A percentile compares a stretch with the other conserved stretches of the same genome.
phyloP scores from a whole-genome alignment of 1,140 invertebrate species.

The Argopecten irradians region DNA sequence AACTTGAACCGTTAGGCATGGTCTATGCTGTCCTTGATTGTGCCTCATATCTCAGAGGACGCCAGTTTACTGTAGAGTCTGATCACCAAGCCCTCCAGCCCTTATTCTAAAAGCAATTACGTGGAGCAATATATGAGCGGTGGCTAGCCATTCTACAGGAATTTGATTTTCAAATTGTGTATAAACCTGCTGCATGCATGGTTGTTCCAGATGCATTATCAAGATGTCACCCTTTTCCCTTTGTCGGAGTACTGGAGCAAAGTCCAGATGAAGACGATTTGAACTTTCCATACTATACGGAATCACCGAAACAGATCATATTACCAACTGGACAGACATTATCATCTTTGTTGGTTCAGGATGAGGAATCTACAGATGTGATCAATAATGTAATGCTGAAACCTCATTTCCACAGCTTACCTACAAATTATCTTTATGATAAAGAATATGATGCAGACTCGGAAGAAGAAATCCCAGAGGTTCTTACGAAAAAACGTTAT shows the following conservation, averaged over 20 bases:
- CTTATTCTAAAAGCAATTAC: slow-evolving; percentile 26
- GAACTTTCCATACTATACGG: neutral
- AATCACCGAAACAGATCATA: neutral
- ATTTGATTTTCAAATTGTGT: slow-evolving; percentile 16
- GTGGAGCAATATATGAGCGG: slow-evolving; percentile 41
- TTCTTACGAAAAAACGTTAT: neutral
- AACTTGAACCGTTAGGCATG: slow-evolving; percentile 41
- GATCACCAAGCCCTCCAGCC: slow-evolving; percentile 34
- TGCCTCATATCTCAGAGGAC: slow-evolving; percentile 30
- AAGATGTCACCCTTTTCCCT: neutral
- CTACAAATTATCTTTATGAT: neutral
- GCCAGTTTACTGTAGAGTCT: slow-evolving; percentile 27
- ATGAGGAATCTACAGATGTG: neutral
- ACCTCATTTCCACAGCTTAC: neutral
- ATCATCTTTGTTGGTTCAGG: neutral
- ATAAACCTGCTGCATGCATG: slow-evolving; percentile 1
- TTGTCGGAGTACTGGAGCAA: neutral
- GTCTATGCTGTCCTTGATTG: slow-evolving; percentile 27
- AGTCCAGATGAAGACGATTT: slow-evolving; percentile 28
- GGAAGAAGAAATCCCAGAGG: neutral
- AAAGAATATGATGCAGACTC: neutral
- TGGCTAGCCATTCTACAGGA: slow-evolving; percentile 32
- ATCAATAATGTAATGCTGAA: neutral
- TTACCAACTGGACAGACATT: neutral
- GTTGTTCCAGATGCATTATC: neutral